Conservation (phyloP, 1,140 invertebrate species). For the Drosophila ironensis region DNA sequence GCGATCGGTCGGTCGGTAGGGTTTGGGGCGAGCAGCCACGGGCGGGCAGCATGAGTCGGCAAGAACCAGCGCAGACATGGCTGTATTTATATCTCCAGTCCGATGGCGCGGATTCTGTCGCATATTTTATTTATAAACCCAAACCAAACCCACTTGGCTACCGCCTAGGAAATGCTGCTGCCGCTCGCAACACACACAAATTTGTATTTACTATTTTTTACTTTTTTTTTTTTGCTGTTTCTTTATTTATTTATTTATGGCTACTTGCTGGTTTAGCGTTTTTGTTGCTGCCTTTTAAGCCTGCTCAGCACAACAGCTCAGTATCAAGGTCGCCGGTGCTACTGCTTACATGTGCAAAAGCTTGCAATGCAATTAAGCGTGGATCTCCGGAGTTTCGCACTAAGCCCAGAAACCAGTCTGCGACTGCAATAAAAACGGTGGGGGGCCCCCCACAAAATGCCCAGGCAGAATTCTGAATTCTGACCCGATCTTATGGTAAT, state of each 20-base stretch:
- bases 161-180: conserved; percentile 38
- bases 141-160: conserved; percentile 30
- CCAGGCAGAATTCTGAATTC: too few species aligned
- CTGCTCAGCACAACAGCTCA: conserved; percentile 44
- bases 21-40: too few species aligned
- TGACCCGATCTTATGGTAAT: too few species aligned
- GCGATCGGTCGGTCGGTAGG: neutral
- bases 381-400: neutral
- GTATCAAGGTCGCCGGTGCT: conserved; percentile 58
- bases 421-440: too few species aligned
- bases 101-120: conserved; percentile 13
- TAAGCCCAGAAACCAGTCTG: conserved; percentile 37
- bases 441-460: too few species aligned
- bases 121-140: conserved; percentile 54
- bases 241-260: conserved; percentile 15
- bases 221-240: conserved; percentile 5
- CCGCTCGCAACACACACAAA: too few species aligned
- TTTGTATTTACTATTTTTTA: neutral
- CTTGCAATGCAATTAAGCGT: conserved; percentile 58
- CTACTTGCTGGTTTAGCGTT: conserved; percentile 11
- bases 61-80: conserved; percentile 37
- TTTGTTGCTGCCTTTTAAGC: conserved; percentile 37
- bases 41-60: conserved; percentile 56
- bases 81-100: conserved; percentile 19
- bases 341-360: conserved; percentile 51